Conservation (phyloP, 1,140 invertebrate species). For the Paracyclopina nana region DNA sequence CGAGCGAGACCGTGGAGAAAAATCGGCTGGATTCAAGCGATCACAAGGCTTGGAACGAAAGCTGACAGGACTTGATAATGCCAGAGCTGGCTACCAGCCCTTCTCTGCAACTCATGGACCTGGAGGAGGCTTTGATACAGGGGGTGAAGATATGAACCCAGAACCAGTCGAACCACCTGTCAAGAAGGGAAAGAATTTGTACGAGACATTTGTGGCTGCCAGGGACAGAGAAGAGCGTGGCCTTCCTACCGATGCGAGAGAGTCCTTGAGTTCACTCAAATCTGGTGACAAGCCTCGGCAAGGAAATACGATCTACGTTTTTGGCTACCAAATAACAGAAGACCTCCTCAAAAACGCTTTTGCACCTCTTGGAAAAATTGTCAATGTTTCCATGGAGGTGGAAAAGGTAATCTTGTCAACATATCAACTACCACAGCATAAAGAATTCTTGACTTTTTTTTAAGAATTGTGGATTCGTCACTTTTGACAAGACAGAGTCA, state of each 20-base stretch:
- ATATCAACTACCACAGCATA: slow-evolving; percentile 7
- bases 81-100: slow-evolving; percentile 61
- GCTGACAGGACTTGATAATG: slow-evolving; percentile 32
- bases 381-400: slow-evolving; percentile 71
- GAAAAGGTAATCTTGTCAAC: slow-evolving; percentile 42
- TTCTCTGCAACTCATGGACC: slow-evolving; percentile 52
- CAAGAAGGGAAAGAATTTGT: slow-evolving; percentile 40
- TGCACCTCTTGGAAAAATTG: slow-evolving; percentile 50
- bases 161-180: background rate
- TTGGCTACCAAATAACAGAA: slow-evolving; percentile 56
- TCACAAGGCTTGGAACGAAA: slow-evolving; percentile 50
- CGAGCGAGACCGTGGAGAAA: slow-evolving; percentile 43
- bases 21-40: slow-evolving; percentile 42
- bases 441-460: slow-evolving; percentile 22
- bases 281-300: slow-evolving; percentile 42
- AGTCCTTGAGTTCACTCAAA: background rate
- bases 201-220: slow-evolving; percentile 72
- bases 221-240: slow-evolving; percentile 36
- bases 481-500: slow-evolving; percentile 70
- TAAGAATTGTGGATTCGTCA: slow-evolving; percentile 64
- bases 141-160: slow-evolving; percentile 22
- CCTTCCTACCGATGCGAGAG: slow-evolving; percentile 16
- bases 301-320: slow-evolving; percentile 66
- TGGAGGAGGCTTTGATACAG: slow-evolving; percentile 33
- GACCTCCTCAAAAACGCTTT: slow-evolving; percentile 60